Evolutionary conservation across 1,140 invertebrate species (phyloP).

Genomic region (Archivesica marissinica): DNA sequence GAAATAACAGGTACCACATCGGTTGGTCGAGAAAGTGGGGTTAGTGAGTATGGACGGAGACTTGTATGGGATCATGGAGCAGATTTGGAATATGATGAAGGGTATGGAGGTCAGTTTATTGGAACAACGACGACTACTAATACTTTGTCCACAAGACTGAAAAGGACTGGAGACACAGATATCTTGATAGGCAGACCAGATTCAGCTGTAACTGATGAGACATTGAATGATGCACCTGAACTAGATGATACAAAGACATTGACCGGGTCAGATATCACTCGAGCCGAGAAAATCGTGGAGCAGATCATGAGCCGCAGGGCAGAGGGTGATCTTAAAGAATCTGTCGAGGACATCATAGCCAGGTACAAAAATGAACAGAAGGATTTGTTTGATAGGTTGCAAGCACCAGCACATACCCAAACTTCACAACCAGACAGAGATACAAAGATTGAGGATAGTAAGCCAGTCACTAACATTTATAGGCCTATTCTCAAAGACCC

Average conservation of each 20-base stretch:
- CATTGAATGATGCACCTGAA: conserved; percentile 37
- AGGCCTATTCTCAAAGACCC: conserved; percentile 23
- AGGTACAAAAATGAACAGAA: conserved; percentile 63
- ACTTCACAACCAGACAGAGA: neutral
- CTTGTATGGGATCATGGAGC: conserved; percentile 77
- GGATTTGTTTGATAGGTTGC: conserved; percentile 54
- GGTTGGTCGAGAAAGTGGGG: conserved; percentile 67
- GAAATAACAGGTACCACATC: conserved; percentile 58
- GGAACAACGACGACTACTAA: conserved; percentile 70
- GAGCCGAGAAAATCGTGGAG: conserved; percentile 43
- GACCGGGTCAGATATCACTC: conserved; percentile 43
- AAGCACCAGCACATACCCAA: neutral
- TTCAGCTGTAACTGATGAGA: conserved; percentile 41
- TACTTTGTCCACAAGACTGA: conserved; percentile 37
- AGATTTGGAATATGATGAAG: conserved; percentile 72
- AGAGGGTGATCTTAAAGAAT: conserved; percentile 52
- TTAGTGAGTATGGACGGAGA: conserved; percentile 62
- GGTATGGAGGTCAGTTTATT: conserved; percentile 66
- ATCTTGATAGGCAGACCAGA: conserved; percentile 42
- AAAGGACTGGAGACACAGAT: conserved; percentile 32
- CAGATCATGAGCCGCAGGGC: conserved; percentile 60
- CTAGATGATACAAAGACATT: conserved; percentile 46
- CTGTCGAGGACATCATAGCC: conserved; percentile 68
- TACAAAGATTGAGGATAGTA: neutral
- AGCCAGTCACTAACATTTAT: neutral